Evolutionary conservation across 2,888 invertebrate species (phyloP), one percentile per base, ranked within the genome.

Genomic region (Perizoma affinitatum): DNA sequence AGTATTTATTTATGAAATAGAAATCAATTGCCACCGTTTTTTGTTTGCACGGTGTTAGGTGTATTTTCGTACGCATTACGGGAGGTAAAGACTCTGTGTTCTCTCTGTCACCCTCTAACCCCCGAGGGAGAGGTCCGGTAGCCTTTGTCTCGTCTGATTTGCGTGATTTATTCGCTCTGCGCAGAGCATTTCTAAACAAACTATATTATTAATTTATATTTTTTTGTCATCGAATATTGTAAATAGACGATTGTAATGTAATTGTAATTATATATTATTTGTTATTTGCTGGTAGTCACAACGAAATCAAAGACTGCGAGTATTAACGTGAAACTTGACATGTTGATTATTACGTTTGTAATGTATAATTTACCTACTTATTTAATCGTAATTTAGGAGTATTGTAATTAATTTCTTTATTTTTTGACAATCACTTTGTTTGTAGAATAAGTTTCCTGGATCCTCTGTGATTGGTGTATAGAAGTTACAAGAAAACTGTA

Each of bases 301-400:
- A 91, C 86, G 90, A 88, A 90, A 87, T 86, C 85, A 88, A 91
- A 92, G 91, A 92, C 91, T 91, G 91, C 90, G 75, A 82, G 87
- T 88, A 80, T 86, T 87, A 76, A 80, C 61, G 69, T 63, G 54
- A 56, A 65, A 66, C 78, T 84, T 86, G 85, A 89, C 80, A 80
- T 84, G 82, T 85, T 83, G 72, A 62, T 66, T 68, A 61, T 57
- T 59, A 54, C 58, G 60, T 67, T 62, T 67, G 54, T 65, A 72
- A 73, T 72, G 77, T 22, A 22, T 22, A 73, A 80, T 84, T 80
- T 87, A 86, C 82, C 81, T 84, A 84, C 78, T 74, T 88, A 84
- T 87, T 86, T 87, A 88, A 88, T 88, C 82, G 75, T 78, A 78
- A 64, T 73, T 59, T 76, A 80, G 82, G 81, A 76, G 67, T 74